Evolutionary conservation across 2,888 invertebrate species (phyloP).

Genomic region (Luffia ferchaultella): DNA sequence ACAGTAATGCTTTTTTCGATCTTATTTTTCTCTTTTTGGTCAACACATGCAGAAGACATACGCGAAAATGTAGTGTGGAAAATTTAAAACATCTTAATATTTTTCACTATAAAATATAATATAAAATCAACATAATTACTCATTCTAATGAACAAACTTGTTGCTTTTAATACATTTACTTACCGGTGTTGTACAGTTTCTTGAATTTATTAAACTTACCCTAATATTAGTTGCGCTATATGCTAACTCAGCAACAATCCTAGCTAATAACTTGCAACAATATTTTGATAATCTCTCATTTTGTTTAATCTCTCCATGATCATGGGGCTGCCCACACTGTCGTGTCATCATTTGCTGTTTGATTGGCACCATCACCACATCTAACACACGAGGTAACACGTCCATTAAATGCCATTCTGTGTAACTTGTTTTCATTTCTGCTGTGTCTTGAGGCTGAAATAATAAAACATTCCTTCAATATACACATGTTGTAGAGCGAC

Average conservation of each 20-base stretch:
- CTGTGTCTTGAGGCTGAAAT: conserved; percentile 26
- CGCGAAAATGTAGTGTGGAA: no score
- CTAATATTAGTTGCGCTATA: conserved; percentile 34
- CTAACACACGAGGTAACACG: conserved; percentile 82
- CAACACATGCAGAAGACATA: no score
- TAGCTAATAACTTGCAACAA: conserved; percentile 80
- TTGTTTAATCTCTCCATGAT: conserved; percentile 58
- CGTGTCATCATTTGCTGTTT: conserved; percentile 59
- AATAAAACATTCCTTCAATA: no score
- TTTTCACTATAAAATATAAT: no score
- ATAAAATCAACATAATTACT: no score
- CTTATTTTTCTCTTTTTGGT: no score
- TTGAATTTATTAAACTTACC: conserved; percentile 26
- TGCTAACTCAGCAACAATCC: conserved; percentile 86
- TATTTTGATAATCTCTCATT: conserved; percentile 68
- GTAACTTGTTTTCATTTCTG: conserved; percentile 25
- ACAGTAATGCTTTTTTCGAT: no score
- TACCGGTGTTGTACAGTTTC: no score
- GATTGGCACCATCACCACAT: conserved; percentile 84
- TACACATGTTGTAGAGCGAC: no score
- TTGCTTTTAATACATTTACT: no score
- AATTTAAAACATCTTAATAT: no score
- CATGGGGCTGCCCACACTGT: conserved; percentile 49
- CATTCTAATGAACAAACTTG: no score
- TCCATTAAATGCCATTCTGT: conserved; percentile 77